These are phyloP conservation scores for Spea hammondii DNA, from an alignment of 2,797 vertebrate species.

Conservation along the genomic window DNA sequence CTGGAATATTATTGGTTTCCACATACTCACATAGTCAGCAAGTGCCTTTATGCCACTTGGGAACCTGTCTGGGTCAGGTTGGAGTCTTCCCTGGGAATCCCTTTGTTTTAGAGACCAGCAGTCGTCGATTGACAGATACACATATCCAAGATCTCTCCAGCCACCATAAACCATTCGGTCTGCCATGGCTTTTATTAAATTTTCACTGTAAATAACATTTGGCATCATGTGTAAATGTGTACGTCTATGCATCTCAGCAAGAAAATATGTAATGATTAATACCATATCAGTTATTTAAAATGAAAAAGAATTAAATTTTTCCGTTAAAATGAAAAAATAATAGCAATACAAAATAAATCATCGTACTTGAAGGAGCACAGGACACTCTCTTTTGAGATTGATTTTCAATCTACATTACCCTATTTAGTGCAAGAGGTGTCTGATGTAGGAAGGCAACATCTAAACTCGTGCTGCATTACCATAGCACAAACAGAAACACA, in stretches of 20 bases:
- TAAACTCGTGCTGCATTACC: no score
- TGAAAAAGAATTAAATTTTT: neutral
- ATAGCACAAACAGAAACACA: no score
- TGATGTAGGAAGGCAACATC: no score
- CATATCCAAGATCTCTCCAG: constrained; percentile 56
- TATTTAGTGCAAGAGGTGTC: neutral
- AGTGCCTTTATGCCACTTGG: constrained; percentile 59
- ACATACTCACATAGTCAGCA: constrained; percentile 56
- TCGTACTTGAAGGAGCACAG: neutral
- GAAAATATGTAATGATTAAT: no score
- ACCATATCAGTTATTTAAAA: neutral
- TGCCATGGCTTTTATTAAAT: constrained; percentile 54
- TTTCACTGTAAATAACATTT: constrained; percentile 47
- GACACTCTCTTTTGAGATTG: neutral
- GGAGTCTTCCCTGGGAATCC: constrained; percentile 51
- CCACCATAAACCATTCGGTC: constrained; percentile 55
- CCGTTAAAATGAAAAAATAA: no score
- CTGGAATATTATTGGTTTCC: no score
- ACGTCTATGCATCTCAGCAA: no score
- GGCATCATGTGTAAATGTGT: no score
- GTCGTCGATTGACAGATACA: constrained; percentile 58
- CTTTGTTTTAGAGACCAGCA: constrained; percentile 54
- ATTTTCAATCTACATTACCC: neutral
- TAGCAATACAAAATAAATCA: neutral
- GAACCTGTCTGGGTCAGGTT: constrained; percentile 54